A percentile compares a stretch with the other conserved stretches of the same genome.
These are phyloP conservation scores for Solea solea DNA, from an alignment of 2,113 vertebrate genomes.

Conservation along the genomic window DNA sequence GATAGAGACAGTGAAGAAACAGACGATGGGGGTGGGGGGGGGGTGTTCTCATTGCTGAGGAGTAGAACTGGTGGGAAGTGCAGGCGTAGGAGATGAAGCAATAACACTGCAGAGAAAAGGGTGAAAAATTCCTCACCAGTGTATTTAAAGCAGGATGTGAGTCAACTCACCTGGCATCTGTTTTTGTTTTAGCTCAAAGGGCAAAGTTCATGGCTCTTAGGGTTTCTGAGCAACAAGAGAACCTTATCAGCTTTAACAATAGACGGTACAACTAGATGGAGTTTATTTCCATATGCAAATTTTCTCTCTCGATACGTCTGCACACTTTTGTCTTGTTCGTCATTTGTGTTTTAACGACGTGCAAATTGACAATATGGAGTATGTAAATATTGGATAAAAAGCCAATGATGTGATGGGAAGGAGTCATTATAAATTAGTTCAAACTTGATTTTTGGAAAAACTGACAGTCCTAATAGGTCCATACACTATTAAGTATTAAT, in stretches of 20 bases:
- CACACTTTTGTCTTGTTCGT: too few relatives aligned
- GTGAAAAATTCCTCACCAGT: slow-evolving; percentile 81
- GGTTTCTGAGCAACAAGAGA: slow-evolving; percentile 85
- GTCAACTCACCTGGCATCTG: slow-evolving; percentile 90
- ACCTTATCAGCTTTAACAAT: slow-evolving; percentile 79
- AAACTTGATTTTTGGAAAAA: too few relatives aligned
- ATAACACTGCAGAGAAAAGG: slow-evolving; percentile 58
- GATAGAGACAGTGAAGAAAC: slow-evolving; percentile 56
- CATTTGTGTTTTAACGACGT: too few relatives aligned
- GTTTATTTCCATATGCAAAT: slow-evolving; percentile 20
- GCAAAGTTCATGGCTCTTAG: slow-evolving; percentile 88
- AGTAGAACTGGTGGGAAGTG: slow-evolving; percentile 47
- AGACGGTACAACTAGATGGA: slow-evolving; percentile 44
- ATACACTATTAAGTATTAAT: too few relatives aligned
- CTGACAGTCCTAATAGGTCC: too few relatives aligned
- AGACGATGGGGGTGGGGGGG: slow-evolving; percentile 55
- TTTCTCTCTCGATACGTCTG: too few relatives aligned
- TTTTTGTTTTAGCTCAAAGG: slow-evolving; percentile 86
- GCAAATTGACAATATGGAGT: too few relatives aligned
- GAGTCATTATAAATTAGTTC: too few relatives aligned
- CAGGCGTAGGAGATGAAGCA: slow-evolving; percentile 54
- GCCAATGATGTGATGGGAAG: too few relatives aligned
- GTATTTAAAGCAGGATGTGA: slow-evolving; percentile 90
- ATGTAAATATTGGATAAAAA: too few relatives aligned
- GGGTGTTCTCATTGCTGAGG: slow-evolving; percentile 47